Conservation (phyloP, 1,140 invertebrate species). For the Pissodes strobi region DNA sequence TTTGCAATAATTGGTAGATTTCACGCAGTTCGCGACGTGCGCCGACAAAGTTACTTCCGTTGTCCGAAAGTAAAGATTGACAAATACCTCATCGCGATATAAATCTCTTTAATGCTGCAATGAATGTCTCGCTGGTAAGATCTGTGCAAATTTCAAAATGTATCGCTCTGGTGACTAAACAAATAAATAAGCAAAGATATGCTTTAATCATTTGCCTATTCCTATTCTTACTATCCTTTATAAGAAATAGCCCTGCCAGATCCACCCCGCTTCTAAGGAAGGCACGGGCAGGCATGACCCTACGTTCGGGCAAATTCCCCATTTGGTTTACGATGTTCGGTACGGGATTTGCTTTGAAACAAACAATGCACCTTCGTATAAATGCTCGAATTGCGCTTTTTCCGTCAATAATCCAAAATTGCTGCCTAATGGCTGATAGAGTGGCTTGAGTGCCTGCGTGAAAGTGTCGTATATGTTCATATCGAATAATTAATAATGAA, state of each 20-base stretch:
- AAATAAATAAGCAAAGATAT: slow-evolving; percentile 7
- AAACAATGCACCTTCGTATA: no score
- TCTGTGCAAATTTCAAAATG: neutral
- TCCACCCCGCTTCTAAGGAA: slow-evolving; percentile 40
- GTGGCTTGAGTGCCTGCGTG: slow-evolving; percentile 42
- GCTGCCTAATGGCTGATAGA: slow-evolving; percentile 14
- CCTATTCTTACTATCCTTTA: neutral
- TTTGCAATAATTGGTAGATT: no score
- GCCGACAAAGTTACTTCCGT: no score
- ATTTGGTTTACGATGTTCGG: slow-evolving; percentile 38
- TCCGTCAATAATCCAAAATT: slow-evolving; percentile 32
- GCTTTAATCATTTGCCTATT: neutral
- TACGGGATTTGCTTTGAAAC: no score
- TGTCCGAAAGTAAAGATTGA: neutral
- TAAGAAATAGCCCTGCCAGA: neutral
- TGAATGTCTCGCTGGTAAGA: neutral
- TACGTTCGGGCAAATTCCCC: slow-evolving; percentile 47
- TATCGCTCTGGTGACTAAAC: neutral
- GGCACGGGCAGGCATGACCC: slow-evolving; percentile 40
- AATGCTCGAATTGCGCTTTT: no score
- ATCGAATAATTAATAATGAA: neutral
- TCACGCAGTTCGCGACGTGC: neutral
- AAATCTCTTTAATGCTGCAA: neutral
- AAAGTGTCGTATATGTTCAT: slow-evolving; percentile 27
- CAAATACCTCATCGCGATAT: neutral